Evolutionary conservation across 1,140 invertebrate genomes (phyloP), one percentile per base, ranked within the genome.

Genomic region (Ooceraea biroi): DNA sequence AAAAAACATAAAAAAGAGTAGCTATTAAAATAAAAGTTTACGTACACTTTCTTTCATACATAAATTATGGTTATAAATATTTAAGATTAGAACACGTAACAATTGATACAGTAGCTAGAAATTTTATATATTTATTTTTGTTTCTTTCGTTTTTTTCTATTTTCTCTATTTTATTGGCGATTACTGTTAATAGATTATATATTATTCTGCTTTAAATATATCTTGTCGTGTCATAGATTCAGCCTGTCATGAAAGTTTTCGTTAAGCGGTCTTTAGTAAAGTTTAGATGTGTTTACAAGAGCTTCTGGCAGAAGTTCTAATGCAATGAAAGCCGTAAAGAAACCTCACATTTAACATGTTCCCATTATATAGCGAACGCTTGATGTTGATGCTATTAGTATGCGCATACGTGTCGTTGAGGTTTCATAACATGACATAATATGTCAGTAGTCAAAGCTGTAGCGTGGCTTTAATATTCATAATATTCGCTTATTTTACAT

Each of bases 391-490:
- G 36, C 0, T 12, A 78, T 69, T 69, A 80, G 25, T 69, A 80
- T 71, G 65, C 36, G 41, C 76, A 69, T 69, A 78, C 5, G 25
- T 57, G 27, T 80, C 25, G 22, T 57, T 27, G 25, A 17, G 11
- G 8, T 44, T 71, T 78, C 17, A 57, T 80, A 78, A 78, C 63
- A 48, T 69, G 65, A 80, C 52, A 44, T 58, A 80, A 80, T 80
- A 80, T 71, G 69, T n/a, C 69, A 66, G 44, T 48, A 57, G 36
- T 57, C 50, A 11, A 69, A 44, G 50, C 14, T 69, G 22, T 69
- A 80, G 58, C 65, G 69, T 22, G 8, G 69, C 69, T 27, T 80
- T 71, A 80, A 55, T 71, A 80, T 80, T 80, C 76, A 80, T 80
- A 58, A 36, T 19, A n/a, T n/a, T n/a, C 30, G 36, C 44, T 19